A percentile compares a stretch with the other conserved stretches of the same genome.
These are phyloP conservation scores for Thymelicus acteon DNA, from an alignment of 2,888 invertebrate genomes.

Conservation along the genomic window DNA sequence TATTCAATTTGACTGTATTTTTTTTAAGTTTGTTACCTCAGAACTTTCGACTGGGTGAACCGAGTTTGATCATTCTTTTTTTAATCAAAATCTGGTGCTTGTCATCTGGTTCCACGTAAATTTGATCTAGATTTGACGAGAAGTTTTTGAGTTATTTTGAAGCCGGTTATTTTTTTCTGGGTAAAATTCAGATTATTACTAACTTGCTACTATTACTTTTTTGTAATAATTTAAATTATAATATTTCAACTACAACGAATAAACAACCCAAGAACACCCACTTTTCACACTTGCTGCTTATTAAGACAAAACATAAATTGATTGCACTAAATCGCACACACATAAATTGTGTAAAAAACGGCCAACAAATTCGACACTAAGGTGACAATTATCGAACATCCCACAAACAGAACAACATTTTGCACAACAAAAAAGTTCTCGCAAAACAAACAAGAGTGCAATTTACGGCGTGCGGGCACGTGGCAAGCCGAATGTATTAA, in stretches of 20 bases:
- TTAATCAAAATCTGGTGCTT: too few species aligned
- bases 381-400: conserved; percentile 32
- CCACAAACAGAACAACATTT: conserved; percentile 33
- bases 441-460: conserved; percentile 26
- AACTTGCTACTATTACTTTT: too few species aligned
- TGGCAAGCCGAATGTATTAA: conserved; percentile 32
- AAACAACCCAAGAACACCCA: not conserved
- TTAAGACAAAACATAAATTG: conserved; percentile 10
- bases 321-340: not conserved
- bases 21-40: too few species aligned
- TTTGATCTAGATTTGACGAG: too few species aligned
- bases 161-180: too few species aligned
- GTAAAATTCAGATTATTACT: too few species aligned
- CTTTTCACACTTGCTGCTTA: not conserved
- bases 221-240: not conserved
- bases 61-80: too few species aligned
- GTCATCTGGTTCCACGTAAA: too few species aligned
- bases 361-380: conserved; percentile 18
- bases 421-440: conserved; percentile 20
- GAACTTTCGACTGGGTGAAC: too few species aligned
- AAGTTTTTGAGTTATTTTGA: too few species aligned
- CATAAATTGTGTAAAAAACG: conserved; percentile 16
- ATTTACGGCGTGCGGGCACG: conserved; percentile 47
- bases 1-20: too few species aligned
- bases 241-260: not conserved